Evolutionary conservation across 2,113 vertebrate genomes (phyloP).

Genomic region (Oreochromis spilurus): DNA sequence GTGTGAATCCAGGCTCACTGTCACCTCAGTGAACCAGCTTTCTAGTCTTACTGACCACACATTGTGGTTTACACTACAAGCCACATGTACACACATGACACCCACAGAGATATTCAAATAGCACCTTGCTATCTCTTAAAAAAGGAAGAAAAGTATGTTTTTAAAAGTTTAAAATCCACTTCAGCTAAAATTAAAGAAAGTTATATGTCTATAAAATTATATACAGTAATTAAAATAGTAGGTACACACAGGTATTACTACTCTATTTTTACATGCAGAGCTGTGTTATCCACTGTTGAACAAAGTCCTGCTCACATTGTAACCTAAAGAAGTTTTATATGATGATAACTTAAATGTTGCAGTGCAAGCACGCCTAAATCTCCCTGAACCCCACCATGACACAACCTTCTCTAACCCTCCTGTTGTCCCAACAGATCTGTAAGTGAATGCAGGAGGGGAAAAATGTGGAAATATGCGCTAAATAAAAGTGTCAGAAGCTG

Average conservation of each 20-base stretch:
- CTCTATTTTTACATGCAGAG: background rate
- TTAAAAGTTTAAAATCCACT: background rate
- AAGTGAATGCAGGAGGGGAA: background rate
- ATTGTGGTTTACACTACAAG: background rate
- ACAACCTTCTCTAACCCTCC: background rate
- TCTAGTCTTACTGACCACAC: background rate
- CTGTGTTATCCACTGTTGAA: background rate
- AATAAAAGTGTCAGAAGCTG: background rate
- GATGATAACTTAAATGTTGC: background rate
- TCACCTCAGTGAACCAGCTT: background rate
- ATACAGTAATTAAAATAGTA: background rate
- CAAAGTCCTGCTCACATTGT: background rate
- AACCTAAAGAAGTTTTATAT: background rate
- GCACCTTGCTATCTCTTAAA: background rate
- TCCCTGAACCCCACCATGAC: rapidly evolving
- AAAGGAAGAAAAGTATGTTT: background rate
- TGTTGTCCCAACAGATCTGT: background rate
- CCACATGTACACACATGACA: background rate
- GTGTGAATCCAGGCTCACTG: background rate
- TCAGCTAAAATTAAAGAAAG: background rate
- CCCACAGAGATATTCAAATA: background rate
- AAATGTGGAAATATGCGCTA: background rate
- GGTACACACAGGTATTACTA: background rate
- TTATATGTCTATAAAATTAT: background rate
- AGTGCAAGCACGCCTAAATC: background rate